Evolutionary conservation across 2,888 invertebrate species (phyloP), one percentile per base, ranked within the genome.

Genomic region (Sipha maydis): DNA sequence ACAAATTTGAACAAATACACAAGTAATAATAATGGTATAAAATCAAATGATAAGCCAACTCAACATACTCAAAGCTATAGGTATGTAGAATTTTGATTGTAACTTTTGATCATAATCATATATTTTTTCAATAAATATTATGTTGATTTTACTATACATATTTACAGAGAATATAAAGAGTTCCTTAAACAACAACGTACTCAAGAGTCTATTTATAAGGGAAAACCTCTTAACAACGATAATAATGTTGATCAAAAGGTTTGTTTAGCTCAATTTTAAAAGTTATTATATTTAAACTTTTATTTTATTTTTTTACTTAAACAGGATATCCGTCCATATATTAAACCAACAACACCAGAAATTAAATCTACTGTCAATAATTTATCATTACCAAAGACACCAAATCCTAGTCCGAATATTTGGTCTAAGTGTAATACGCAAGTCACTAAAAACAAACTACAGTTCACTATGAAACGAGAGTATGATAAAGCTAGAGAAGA

Each of bases 401-500:
- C 76, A 85, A 71, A 17, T 31, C 31, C 77, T 11, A 71, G 19
- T 73, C 28, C 54, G 61, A 89, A 61, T 83, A 41, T 79, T 31
- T 78, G 82, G 86, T 38, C 54, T 11, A 73, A 89, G 73, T 28
- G 41, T 54, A 38, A 67, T 91, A 94, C 95, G 91, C 94, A 92
- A 94, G 73, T 92, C 94, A 0, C 75, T 67, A 88, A 88, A 82
- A 96, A 96, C 90, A 96, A 96, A 91, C 94, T 97, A 91, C 96
- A 96, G 91, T 97, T 97, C 92, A 98, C 98, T 0, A 97, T 98
- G 95, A 94, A 97, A 91, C 93, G 98, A 90, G 97, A 97, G 92
- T 96, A 97, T 90, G 97, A 98, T 92, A 96, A 96, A 91, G 97
- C 97, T 91, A 95, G 96, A 91, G 97, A 97, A 92, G 97, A 98